Conservation (phyloP, 2,113 vertebrate genomes). For the Diglossa brunneiventris region DNA sequence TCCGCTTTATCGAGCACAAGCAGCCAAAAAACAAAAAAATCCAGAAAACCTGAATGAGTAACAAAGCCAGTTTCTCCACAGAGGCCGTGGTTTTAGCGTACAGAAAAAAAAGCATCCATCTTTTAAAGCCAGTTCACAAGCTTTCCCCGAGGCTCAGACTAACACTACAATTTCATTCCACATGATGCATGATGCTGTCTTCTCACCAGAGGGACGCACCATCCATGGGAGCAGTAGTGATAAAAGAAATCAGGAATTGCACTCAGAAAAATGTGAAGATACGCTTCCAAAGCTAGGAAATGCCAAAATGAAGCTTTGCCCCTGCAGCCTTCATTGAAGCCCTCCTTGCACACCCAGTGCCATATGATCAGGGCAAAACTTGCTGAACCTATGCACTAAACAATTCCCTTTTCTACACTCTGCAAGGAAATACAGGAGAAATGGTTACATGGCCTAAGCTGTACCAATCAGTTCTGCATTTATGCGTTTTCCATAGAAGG, state of each 20-base stretch:
- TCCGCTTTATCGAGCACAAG: neutral
- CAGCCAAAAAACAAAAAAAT: no score
- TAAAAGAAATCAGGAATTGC: neutral
- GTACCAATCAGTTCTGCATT: neutral
- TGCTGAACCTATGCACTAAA: neutral
- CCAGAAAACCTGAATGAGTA: accelerated
- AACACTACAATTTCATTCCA: neutral
- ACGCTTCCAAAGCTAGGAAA: accelerated
- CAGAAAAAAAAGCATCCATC: neutral
- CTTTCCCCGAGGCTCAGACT: neutral
- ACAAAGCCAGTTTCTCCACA: neutral
- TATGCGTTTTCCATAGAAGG: neutral
- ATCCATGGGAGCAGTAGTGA: accelerated
- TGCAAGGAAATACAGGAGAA: neutral
- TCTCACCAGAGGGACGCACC: neutral
- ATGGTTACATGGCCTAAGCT: neutral
- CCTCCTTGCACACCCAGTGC: neutral
- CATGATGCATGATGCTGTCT: neutral
- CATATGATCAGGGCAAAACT: neutral
- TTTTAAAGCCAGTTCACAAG: neutral
- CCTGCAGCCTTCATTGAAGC: neutral
- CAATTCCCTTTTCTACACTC: neutral
- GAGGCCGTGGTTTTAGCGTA: neutral
- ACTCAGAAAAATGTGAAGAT: neutral
- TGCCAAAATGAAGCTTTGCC: neutral